Conservation (phyloP, 2,888 invertebrate species). For the Maniola hyperantus region DNA sequence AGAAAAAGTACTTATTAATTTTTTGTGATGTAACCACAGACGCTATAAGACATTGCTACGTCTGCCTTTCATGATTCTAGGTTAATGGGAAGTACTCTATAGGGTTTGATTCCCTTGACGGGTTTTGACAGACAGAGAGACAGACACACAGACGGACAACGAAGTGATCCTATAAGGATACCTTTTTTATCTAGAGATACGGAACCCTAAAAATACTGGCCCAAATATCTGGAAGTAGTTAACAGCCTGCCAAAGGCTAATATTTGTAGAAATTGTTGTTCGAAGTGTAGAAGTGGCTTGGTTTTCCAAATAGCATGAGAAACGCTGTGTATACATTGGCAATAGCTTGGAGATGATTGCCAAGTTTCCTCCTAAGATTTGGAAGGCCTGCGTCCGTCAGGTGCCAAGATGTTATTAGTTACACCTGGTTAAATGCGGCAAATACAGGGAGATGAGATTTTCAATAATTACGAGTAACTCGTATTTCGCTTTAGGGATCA, state of each 20-base stretch:
- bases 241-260: slow-evolving; percentile 51
- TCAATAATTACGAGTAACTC: slow-evolving; percentile 17
- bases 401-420: slow-evolving; percentile 53
- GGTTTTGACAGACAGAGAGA: no score
- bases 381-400: slow-evolving; percentile 51
- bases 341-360: slow-evolving; percentile 54
- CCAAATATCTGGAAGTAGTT: slow-evolving; percentile 17
- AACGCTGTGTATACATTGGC: slow-evolving; percentile 51
- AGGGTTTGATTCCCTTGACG: no score
- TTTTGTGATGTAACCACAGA: no score
- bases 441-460: slow-evolving; percentile 12
- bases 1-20: no score
- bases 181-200: no score
- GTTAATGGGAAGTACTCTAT: no score
- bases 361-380: slow-evolving; percentile 47
- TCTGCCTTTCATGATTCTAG: no score
- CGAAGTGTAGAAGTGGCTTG: slow-evolving; percentile 57
- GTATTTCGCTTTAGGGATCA: no score
- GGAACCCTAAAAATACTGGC: slow-evolving; percentile 10
- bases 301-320: slow-evolving; percentile 63
- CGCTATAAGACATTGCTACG: no score
- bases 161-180: no score
- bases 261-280: slow-evolving; percentile 56
- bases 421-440: slow-evolving; percentile 28
- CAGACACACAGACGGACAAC: no score